phyloP scores from a whole-genome alignment of 2,113 vertebrate species.

The Mungos mungo region DNA sequence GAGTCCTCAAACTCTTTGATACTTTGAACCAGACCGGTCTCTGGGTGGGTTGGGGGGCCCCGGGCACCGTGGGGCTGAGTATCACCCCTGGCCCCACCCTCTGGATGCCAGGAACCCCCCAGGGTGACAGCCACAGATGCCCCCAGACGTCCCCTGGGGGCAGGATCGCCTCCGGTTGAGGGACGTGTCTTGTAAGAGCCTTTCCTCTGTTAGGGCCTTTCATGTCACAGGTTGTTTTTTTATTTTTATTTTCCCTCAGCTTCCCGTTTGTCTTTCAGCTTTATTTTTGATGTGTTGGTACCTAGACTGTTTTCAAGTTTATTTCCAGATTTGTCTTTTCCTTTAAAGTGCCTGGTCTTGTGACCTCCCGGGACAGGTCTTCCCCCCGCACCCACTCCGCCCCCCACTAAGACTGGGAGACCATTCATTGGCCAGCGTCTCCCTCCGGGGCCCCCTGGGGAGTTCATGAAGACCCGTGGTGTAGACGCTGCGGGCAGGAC shows the following conservation, averaged over 20 bases:
- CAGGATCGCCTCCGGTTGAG: neutral
- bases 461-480: neutral
- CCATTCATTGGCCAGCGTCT: rapidly evolving
- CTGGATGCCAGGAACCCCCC: neutral
- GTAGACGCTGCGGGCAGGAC: neutral
- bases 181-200: neutral
- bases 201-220: neutral
- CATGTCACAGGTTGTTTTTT: neutral
- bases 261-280: neutral
- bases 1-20: neutral
- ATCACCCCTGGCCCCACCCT: neutral
- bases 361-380: neutral
- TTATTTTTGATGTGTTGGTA: slow-evolving; percentile 36
- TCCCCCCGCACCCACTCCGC: neutral
- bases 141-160: neutral
- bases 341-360: neutral
- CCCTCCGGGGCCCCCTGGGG: neutral
- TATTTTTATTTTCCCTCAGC: neutral
- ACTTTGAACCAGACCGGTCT: neutral
- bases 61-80: neutral
- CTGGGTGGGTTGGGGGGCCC: neutral
- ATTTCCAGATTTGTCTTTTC: neutral
- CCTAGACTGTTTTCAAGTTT: neutral
- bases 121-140: neutral
- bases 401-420: neutral